Base-by-base conservation (phyloP, 1,140 invertebrate species). In the Plutomurus gul region DNA sequence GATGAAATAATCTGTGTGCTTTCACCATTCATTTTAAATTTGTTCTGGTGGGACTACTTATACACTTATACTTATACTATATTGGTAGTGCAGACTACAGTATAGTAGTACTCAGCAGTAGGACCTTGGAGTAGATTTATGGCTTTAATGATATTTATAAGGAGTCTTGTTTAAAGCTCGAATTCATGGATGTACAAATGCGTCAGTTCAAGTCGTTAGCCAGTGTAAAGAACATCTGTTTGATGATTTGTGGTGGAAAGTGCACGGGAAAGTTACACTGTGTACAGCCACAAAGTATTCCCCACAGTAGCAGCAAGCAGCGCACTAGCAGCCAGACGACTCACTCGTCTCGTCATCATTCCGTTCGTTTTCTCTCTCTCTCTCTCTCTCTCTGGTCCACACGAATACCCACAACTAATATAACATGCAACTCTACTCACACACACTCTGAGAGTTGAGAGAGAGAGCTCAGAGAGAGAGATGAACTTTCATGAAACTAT, bases 201-300 rank as follows among this genome's bases (percentile, higher is more conserved):
- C 56, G 56, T 65, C 56, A 65, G 56, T 65, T n/a, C 4, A 30
- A 65, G 56, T 65, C 56, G 56, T 65, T 65, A 36, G 16, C 18
- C 30, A 65, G 25, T 51, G 47, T 51, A 51, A 51, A 11, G 47
- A 51, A 65, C 56, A 65, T 65, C 56, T 65, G 56, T 65, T 33
- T 65, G 30, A 65, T 65, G 56, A 65, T 65, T 65, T 65, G 56
- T 65, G 56, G 56, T 65, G 56, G 16, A 65, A 65, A 65, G 56
- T 65, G 18, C 30, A 30, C 56, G 56, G 27, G 3, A 8, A 30
- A 65, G 30, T 65, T 36, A 16, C 13, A 60, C 30, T 13, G n/a
- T n/a, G n/a, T n/a, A n/a, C n/a, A n/a, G n/a, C n/a, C n/a, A n/a
- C n/a, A n/a, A n/a, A n/a, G n/a, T n/a, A n/a, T n/a, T n/a, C n/a